A percentile compares a stretch with the other conserved stretches of the same genome.
Evolutionary conservation across 2,113 vertebrate species (phyloP).

Genomic region (Sapayoa aenigma): DNA sequence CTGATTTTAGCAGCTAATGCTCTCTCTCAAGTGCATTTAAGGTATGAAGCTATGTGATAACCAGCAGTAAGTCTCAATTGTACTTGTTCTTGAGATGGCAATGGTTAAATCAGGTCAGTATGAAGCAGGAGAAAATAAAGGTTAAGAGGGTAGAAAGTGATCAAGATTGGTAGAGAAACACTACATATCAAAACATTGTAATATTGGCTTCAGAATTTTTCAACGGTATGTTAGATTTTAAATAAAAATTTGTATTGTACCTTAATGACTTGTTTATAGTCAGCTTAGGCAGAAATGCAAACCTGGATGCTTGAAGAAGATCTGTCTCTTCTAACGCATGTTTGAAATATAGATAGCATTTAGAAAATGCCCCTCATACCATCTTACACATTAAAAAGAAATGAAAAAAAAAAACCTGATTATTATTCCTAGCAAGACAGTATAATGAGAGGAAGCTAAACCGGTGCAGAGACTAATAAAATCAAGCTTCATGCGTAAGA

Average conservation of each 20-base stretch:
- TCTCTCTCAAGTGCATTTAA: not conserved
- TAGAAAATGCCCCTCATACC: not conserved
- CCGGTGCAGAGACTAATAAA: slow-evolving; percentile 7
- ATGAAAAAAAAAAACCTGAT: not conserved
- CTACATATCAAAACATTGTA: not conserved
- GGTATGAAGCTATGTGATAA: not conserved
- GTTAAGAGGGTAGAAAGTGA: not conserved
- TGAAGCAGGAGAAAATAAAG: not conserved
- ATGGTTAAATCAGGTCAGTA: not conserved
- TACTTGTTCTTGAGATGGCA: not conserved
- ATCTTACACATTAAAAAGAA: not conserved
- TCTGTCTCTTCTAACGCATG: not conserved
- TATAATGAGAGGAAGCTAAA: not conserved
- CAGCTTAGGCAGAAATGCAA: not conserved
- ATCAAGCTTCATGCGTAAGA: not conserved
- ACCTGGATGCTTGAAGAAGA: not conserved
- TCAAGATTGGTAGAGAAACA: not conserved
- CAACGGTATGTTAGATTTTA: not conserved
- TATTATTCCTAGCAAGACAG: not conserved
- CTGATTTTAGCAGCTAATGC: not conserved
- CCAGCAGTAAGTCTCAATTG: not conserved
- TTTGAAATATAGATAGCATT: not conserved
- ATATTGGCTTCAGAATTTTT: not conserved
- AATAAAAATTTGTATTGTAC: not conserved
- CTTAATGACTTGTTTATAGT: not conserved